Evolutionary conservation across 2,797 vertebrate species (phyloP).

Genomic region (Sebastes hopkinsi): DNA sequence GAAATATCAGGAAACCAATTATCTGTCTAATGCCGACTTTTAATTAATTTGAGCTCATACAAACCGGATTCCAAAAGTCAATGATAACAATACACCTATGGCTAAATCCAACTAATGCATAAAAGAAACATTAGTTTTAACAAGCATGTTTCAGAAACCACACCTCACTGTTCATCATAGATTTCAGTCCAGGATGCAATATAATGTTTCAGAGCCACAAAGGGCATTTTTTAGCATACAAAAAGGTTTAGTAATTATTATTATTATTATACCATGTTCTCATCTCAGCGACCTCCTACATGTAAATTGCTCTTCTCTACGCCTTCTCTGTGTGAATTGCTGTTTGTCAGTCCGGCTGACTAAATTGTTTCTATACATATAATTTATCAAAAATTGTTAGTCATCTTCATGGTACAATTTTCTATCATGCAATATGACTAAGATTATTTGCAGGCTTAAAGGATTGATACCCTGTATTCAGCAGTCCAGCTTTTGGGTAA

Average conservation of each 20-base stretch:
- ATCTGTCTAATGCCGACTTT: slow-evolving; percentile 1
- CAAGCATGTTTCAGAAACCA: neutral
- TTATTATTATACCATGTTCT: neutral
- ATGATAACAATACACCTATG: neutral
- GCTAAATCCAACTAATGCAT: slow-evolving; percentile 1
- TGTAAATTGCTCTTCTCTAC: neutral
- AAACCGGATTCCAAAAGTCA: slow-evolving; percentile 13
- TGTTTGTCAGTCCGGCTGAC: neutral
- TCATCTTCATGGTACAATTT: neutral
- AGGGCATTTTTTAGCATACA: neutral
- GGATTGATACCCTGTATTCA: neutral
- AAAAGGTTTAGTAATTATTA: neutral
- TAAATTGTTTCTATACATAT: neutral
- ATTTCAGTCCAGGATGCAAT: neutral
- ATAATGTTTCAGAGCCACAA: neutral
- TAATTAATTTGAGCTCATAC: slow-evolving; percentile 27
- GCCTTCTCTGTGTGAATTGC: neutral
- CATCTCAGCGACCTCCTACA: neutral
- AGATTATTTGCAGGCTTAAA: neutral
- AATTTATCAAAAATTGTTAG: neutral
- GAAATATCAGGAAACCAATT: slow-evolving; percentile 23
- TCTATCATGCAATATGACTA: neutral
- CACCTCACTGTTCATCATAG: neutral
- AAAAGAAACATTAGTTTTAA: slow-evolving; percentile 2
- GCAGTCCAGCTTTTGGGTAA: neutral